phyloP scores from a whole-genome alignment of 2,797 vertebrate species.

The Cryptoblepharus egeriae region DNA sequence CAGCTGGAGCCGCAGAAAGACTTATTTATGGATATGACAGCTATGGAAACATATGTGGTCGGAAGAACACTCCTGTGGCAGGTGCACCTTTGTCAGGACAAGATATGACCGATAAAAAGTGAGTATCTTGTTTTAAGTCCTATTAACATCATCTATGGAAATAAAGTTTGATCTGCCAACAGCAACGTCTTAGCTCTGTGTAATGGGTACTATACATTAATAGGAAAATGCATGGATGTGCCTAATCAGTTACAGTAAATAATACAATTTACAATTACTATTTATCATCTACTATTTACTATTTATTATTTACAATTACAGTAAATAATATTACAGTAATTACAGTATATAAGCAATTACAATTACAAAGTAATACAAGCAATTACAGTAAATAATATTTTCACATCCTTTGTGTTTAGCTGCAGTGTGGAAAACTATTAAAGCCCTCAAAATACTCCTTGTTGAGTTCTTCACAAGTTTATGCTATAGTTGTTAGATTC shows the following conservation, averaged over 20 bases:
- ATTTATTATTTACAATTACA: too few relatives aligned
- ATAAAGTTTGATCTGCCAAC: background rate
- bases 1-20: slow-evolving; percentile 76
- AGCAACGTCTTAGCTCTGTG: background rate
- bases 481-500: slow-evolving; percentile 15
- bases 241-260: background rate
- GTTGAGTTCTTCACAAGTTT: background rate
- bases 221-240: background rate
- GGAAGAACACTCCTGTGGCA: slow-evolving; percentile 75
- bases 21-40: slow-evolving; percentile 83
- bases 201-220: background rate
- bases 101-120: slow-evolving; percentile 82
- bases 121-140: slow-evolving; percentile 53
- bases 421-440: background rate
- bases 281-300: too few relatives aligned
- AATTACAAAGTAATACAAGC: too few relatives aligned
- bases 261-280: too few relatives aligned
- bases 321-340: too few relatives aligned
- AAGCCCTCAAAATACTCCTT: background rate
- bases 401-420: background rate
- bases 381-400: background rate
- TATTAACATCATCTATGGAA: background rate
- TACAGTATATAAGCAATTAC: too few relatives aligned
- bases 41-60: slow-evolving; percentile 82
- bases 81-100: slow-evolving; percentile 81